Base-by-base conservation (phyloP, 2,888 invertebrate genomes). In the Hylaea fasciaria region DNA sequence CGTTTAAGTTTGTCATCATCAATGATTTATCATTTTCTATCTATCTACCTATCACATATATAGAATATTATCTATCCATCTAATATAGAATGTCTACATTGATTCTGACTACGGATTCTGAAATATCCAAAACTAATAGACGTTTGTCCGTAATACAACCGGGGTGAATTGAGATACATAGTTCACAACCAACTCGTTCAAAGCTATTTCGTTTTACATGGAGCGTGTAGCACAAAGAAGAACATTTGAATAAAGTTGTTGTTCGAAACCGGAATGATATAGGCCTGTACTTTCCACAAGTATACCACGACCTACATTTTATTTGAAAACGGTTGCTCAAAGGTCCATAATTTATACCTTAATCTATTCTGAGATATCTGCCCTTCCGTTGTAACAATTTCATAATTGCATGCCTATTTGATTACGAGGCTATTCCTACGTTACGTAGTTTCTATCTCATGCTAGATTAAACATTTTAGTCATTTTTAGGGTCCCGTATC, bases 321-420 rank as follows among this genome's bases (percentile, higher is more conserved):
- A 64, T 74, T 77, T 70, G 65, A 66, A 68, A 70, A 64, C 69
- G 68, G 71, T 64, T 70, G 69, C 64, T 71, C 59, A 64, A 66
- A 71, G 66, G 56, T 83, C 69, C 73, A 82, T 83, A 80, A 78
- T 83, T 81, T 77, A 85, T 77, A 65, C 69, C 58, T 67, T 72
- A 64, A 74, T 79, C 71, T 72, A 73, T 74, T 76, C 62, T 63
- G 66, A 70, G 68, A 61, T 47, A 16, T n/a, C 32, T 28, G 8
- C 7, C 48, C 14, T 7, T 12, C 17, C 17, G 37, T 22, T 48
- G 32, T 46, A n/a, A 14, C 9, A 32, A 29, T 14, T 32, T 10
- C 1, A 46, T 32, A 14, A n/a, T 2, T 40, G 5, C n/a, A n/a
- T n/a, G n/a, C 4, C 8, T 13, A 35, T 17, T 22, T 22, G 5